Conservation (phyloP, 37 sponge, comb jelly and placozoan species). For the Geodia barretti region DNA sequence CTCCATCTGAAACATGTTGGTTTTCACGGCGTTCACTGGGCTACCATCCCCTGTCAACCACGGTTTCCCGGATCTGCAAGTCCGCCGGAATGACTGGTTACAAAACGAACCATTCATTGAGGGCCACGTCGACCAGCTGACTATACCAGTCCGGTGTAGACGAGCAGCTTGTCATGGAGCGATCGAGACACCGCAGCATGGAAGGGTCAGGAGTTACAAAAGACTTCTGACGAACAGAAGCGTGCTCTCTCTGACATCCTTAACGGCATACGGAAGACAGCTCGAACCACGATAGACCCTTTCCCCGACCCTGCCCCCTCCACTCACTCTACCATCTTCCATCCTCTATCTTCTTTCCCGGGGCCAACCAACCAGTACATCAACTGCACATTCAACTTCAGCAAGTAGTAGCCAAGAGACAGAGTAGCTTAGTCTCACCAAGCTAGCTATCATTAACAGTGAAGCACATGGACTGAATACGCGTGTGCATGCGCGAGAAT, state of each 20-base stretch:
- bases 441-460: too few relatives aligned
- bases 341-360: background rate
- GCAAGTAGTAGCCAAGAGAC: background rate
- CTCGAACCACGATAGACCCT: background rate
- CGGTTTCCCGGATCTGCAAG: slow-evolving; percentile 2
- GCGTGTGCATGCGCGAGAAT: background rate
- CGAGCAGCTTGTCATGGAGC: slow-evolving; percentile 11
- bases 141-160: slow-evolving; percentile 1
- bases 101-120: background rate
- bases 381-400: background rate
- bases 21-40: background rate
- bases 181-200: background rate
- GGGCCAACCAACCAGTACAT: background rate
- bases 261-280: background rate
- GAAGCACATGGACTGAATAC: background rate
- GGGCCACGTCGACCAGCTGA: background rate
- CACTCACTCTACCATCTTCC: background rate
- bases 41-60: background rate
- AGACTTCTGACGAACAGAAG: background rate
- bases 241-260: background rate
- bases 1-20: background rate
- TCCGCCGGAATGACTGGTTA: background rate
- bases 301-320: background rate
- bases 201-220: background rate
- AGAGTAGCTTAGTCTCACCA: too few relatives aligned